Percentiles rank a stretch among this genome's conserved stretches.
phyloP scores from a whole-genome alignment of 2,113 vertebrate species.

The Telmatochromis brichardi region DNA sequence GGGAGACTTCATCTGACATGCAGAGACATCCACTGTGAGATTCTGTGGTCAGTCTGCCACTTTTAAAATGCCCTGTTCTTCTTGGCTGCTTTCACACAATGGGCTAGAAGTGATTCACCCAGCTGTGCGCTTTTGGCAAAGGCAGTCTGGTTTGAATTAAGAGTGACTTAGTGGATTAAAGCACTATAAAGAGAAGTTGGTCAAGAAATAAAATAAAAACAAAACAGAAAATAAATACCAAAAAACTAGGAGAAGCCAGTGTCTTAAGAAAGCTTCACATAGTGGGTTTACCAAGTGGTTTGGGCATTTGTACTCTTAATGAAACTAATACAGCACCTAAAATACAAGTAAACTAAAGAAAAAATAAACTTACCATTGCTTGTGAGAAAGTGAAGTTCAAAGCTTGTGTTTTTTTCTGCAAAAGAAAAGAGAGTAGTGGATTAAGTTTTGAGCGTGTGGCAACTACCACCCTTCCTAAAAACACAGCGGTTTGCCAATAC shows the following conservation, averaged over 20 bases:
- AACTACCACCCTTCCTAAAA: background rate
- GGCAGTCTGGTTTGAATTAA: background rate
- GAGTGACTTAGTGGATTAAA: background rate
- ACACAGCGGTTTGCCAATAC: background rate
- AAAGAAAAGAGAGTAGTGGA: background rate
- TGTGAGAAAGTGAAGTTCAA: background rate
- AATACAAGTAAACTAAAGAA: background rate
- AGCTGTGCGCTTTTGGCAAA: background rate
- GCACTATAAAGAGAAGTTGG: background rate
- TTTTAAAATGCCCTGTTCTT: slow-evolving; percentile 32
- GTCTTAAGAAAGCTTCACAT: background rate
- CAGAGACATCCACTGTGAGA: slow-evolving; percentile 30
- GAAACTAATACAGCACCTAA: background rate
- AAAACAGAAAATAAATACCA: background rate
- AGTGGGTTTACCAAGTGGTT: background rate
- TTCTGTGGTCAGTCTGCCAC: slow-evolving; percentile 13
- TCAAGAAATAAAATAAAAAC: background rate
- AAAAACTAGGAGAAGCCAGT: background rate
- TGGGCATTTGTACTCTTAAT: background rate
- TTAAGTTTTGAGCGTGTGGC: background rate
- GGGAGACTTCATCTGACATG: slow-evolving; percentile 24
- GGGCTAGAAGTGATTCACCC: background rate
- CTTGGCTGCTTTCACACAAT: slow-evolving; percentile 34
- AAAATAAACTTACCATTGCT: slow-evolving; percentile 52
- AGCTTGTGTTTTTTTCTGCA: background rate